Percentiles rank a stretch among this genome's conserved stretches.
Conservation (phyloP, 2,888 invertebrate genomes). For the Peribatodes rhomboidaria region DNA sequence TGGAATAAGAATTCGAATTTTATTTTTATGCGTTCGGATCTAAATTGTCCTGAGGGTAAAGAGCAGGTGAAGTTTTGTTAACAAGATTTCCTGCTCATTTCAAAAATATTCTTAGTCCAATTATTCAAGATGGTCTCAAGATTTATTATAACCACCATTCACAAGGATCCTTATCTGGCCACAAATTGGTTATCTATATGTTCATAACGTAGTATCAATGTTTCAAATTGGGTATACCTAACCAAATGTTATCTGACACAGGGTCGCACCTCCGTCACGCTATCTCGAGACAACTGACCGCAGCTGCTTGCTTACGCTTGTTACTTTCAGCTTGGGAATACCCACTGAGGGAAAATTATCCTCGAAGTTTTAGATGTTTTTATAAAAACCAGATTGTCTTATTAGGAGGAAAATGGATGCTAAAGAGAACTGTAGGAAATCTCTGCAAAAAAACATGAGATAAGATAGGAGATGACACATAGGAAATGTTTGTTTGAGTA, state of each 20-base stretch:
- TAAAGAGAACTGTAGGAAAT: neutral
- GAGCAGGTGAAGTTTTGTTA: neutral
- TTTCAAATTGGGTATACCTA: conserved; percentile 41
- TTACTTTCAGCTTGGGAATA: conserved; percentile 20
- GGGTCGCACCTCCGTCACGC: conserved; percentile 45
- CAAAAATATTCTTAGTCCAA: no score
- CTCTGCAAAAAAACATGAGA: no score
- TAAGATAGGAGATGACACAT: no score
- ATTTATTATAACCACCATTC: neutral
- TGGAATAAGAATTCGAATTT: conserved; percentile 56
- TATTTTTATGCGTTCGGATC: conserved; percentile 24
- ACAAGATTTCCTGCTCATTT: no score
- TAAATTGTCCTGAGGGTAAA: conserved; percentile 4
- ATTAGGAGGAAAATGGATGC: neutral
- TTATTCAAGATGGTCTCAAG: no score
- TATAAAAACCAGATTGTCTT: neutral
- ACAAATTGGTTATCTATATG: conserved; percentile 13
- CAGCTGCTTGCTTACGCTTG: conserved; percentile 29
- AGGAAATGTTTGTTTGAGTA: no score
- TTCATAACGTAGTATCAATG: conserved; percentile 41
- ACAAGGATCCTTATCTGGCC: neutral
- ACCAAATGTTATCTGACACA: conserved; percentile 38
- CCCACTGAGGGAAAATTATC: conserved; percentile 4
- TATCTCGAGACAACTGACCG: conserved; percentile 44
- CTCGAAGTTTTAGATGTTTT: neutral